Evolutionary conservation across 1,140 invertebrate species (phyloP).

Genomic region (Drosophila ironensis): DNA sequence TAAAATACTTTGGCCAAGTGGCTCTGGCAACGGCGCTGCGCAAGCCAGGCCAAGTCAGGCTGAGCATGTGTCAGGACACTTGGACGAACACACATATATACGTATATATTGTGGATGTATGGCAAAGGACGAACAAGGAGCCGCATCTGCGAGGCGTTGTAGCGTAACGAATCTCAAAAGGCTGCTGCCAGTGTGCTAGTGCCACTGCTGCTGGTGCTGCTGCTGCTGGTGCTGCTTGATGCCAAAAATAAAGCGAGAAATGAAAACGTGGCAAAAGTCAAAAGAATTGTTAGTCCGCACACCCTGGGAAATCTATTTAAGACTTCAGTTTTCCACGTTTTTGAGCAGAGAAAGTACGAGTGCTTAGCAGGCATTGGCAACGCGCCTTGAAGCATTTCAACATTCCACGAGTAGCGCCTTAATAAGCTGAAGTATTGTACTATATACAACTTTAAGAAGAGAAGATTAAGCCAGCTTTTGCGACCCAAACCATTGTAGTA

Average conservation of each 20-base stretch:
- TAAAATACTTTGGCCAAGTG: constrained; percentile 73
- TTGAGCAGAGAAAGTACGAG: neutral
- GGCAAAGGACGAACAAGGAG: constrained; percentile 28
- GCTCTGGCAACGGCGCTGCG: constrained; percentile 45
- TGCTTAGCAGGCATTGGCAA: neutral
- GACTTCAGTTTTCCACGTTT: constrained; percentile 20
- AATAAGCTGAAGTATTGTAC: too few relatives aligned
- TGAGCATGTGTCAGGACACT: constrained; percentile 33
- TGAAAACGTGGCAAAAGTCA: constrained; percentile 49
- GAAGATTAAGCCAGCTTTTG: too few relatives aligned
- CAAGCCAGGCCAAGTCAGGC: constrained; percentile 30
- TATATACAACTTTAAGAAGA: too few relatives aligned
- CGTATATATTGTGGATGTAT: constrained; percentile 2
- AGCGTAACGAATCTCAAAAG: constrained; percentile 61
- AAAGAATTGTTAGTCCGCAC: constrained; percentile 40
- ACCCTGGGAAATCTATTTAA: constrained; percentile 50
- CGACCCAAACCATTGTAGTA: too few relatives aligned
- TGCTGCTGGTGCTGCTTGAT: constrained; percentile 46
- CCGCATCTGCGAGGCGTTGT: constrained; percentile 44
- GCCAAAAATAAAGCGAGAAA: constrained; percentile 65
- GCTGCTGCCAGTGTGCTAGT: constrained; percentile 15
- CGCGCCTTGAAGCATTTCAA: neutral
- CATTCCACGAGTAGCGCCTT: too few relatives aligned
- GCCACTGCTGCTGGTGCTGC: constrained; percentile 39
- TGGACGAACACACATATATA: constrained; percentile 19